Evolutionary conservation across 2,797 vertebrate species (phyloP).

Genomic region (Sebastes nivosus): DNA sequence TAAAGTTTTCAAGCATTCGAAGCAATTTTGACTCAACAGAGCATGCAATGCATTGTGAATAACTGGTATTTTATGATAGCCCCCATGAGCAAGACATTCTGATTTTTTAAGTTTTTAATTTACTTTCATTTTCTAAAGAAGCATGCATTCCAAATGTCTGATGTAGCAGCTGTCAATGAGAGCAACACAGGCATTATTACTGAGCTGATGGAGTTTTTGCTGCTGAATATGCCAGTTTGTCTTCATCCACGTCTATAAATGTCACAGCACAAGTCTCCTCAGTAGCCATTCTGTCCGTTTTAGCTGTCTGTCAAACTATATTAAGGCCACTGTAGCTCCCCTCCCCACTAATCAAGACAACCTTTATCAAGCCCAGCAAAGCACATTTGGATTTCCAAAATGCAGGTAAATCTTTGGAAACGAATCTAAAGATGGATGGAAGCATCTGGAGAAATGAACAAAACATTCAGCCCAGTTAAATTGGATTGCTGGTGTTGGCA

Average conservation of each 20-base stretch:
- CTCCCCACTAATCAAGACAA: constrained; percentile 44
- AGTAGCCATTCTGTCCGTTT: constrained; percentile 47
- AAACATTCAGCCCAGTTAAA: constrained; percentile 12
- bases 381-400: constrained; percentile 26
- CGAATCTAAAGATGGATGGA: neutral
- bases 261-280: constrained; percentile 68
- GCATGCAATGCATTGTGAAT: constrained; percentile 57
- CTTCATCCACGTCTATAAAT: constrained; percentile 39
- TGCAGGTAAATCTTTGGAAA: neutral
- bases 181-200: constrained; percentile 21
- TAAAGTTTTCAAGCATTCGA: constrained; percentile 23
- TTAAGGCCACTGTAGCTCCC: constrained; percentile 50
- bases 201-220: constrained; percentile 16
- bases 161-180: constrained; percentile 53
- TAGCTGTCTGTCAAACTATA: constrained; percentile 36
- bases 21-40: constrained; percentile 28
- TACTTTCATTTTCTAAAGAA: neutral
- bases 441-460: constrained; percentile 2
- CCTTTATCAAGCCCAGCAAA: constrained; percentile 50
- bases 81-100: constrained; percentile 4
- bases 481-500: constrained; percentile 51
- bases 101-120: neutral
- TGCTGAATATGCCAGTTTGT: constrained; percentile 32
- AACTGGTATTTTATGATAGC: constrained; percentile 14
- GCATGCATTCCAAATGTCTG: constrained; percentile 50